phyloP scores from a whole-genome alignment of 2,113 vertebrate genomes.

The Hypocryptadius cinnamomeus region DNA sequence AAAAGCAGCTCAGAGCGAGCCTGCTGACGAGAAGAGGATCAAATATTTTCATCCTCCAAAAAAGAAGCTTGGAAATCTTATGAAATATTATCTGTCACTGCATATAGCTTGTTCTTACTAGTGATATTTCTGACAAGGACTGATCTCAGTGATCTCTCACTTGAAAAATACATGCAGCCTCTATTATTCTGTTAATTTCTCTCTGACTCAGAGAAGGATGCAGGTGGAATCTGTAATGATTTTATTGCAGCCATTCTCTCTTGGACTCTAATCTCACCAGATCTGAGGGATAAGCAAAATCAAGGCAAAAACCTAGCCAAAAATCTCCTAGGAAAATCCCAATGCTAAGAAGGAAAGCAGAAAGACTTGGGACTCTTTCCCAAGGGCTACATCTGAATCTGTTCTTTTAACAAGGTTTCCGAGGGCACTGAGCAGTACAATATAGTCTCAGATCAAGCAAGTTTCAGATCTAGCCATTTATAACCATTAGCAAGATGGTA shows the following conservation, averaged over 20 bases:
- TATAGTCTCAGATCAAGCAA: neutral
- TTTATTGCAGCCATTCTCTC: slow-evolving; percentile 2
- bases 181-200: slow-evolving; percentile 18
- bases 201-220: slow-evolving; percentile 22
- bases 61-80: neutral
- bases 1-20: neutral
- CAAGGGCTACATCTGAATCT: neutral
- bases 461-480: slow-evolving; percentile 14
- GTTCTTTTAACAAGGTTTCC: neutral
- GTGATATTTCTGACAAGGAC: neutral
- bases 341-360: neutral
- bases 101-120: neutral
- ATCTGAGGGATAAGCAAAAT: slow-evolving; percentile 26
- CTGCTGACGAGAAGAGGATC: neutral
- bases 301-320: neutral
- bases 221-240: slow-evolving; percentile 1
- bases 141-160: slow-evolving; percentile 10
- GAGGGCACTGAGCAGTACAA: neutral
- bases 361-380: slow-evolving; percentile 1
- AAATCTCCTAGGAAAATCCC: slow-evolving; percentile 2
- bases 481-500: neutral
- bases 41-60: neutral
- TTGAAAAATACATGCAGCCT: slow-evolving; percentile 12
- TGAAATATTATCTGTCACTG: neutral
- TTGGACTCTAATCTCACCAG: slow-evolving; percentile 3